Evolutionary conservation across 1,140 invertebrate species (phyloP).

Genomic region (Macrobrachium nipponense): DNA sequence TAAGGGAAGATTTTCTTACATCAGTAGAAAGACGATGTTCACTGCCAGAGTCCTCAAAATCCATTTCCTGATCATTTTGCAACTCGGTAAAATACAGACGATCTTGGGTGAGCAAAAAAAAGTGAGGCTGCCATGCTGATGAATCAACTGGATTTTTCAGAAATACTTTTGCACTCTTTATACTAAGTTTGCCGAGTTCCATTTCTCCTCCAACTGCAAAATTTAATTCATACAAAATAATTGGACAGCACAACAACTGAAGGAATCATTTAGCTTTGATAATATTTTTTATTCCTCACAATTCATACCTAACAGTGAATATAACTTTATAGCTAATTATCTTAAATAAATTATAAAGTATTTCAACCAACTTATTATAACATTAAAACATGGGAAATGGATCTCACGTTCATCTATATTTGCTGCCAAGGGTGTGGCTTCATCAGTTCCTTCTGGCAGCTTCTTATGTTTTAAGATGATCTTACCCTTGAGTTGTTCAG

Average conservation of each 20-base stretch:
- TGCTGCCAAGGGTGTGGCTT: constrained; percentile 68
- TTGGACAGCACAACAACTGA: no score
- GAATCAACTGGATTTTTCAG: constrained; percentile 88
- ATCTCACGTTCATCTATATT: constrained; percentile 73
- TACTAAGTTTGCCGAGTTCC: constrained; percentile 75
- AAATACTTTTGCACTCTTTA: constrained; percentile 92
- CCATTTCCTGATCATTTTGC: constrained; percentile 68
- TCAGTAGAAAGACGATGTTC: constrained; percentile 25
- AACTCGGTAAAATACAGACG: constrained; percentile 86
- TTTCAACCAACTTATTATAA: background rate
- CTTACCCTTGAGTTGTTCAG: constrained; percentile 76
- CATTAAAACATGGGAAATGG: background rate
- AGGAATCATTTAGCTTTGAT: no score
- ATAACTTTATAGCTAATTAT: no score
- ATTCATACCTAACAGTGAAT: no score
- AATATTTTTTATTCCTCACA: no score
- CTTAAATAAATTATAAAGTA: no score
- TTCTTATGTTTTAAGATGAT: constrained; percentile 96
- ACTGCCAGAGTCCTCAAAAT: constrained; percentile 74
- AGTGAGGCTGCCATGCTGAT: constrained; percentile 91
- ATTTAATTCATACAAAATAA: background rate
- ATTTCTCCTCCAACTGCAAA: constrained; percentile 52
- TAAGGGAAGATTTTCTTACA: constrained; percentile 5
- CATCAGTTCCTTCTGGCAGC: constrained; percentile 86
- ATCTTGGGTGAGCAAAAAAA: constrained; percentile 91